These are phyloP conservation scores for Pasiphila rectangulata DNA, from an alignment of 2,888 invertebrate genomes.

Conservation along the genomic window DNA sequence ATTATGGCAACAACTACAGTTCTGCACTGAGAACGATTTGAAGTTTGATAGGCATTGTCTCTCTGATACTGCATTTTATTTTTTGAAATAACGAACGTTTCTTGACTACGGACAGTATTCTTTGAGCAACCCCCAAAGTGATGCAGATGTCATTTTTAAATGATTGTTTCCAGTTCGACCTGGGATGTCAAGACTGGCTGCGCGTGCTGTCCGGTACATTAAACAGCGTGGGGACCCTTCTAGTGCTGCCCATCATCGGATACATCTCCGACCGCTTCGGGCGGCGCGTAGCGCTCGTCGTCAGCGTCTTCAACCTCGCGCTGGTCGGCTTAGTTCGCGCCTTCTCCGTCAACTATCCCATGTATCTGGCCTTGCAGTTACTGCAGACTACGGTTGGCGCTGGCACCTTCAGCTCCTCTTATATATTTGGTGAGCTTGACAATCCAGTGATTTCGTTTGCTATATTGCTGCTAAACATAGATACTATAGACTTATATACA, in stretches of 20 bases:
- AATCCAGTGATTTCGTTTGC: no score
- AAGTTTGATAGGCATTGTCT: no score
- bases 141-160: no score
- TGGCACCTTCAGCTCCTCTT: slow-evolving; percentile 77
- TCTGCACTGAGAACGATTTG: no score
- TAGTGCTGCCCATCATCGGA: slow-evolving; percentile 85
- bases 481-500: no score
- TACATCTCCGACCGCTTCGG: slow-evolving; percentile 84
- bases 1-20: no score
- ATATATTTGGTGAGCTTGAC: slow-evolving; percentile 55
- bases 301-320: slow-evolving; percentile 66
- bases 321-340: slow-evolving; percentile 76
- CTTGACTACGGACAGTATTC: no score
- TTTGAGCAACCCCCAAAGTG: no score
- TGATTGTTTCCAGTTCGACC: slow-evolving; percentile 78
- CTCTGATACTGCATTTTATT: no score
- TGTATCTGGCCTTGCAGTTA: slow-evolving; percentile 77
- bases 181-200: slow-evolving; percentile 86
- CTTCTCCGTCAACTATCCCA: slow-evolving; percentile 77
- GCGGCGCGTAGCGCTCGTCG: slow-evolving; percentile 70
- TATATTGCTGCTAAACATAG: no score
- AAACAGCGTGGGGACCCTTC: slow-evolving; percentile 84
- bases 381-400: slow-evolving; percentile 77
- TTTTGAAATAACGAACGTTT: no score
- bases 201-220: slow-evolving; percentile 86